Evolutionary conservation across 2,797 vertebrate genomes (phyloP).

Genomic region (Lithobates pipiens): DNA sequence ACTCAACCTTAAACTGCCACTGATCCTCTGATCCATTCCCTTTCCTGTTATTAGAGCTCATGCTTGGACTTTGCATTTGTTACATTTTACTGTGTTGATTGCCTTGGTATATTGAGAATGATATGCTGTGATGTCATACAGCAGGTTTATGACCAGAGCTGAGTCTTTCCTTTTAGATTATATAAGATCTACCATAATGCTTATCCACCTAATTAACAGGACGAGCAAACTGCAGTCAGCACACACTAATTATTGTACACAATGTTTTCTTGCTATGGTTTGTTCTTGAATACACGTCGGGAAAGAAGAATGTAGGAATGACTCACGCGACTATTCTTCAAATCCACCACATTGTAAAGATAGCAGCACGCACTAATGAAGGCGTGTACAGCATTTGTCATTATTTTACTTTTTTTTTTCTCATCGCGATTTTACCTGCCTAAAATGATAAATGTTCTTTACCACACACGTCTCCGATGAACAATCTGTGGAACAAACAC

Average conservation of each 20-base stretch:
- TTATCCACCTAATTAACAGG: background rate
- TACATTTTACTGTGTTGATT: too few relatives aligned
- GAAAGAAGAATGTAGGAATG: background rate
- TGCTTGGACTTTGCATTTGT: too few relatives aligned
- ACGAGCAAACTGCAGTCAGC: background rate
- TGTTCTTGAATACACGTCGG: too few relatives aligned
- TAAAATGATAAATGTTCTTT: background rate
- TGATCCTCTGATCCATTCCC: too few relatives aligned
- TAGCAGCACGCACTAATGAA: background rate
- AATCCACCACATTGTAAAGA: conserved; percentile 13
- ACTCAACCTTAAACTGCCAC: too few relatives aligned
- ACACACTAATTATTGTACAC: background rate
- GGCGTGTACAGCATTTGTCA: conserved; percentile 6
- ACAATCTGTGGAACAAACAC: too few relatives aligned
- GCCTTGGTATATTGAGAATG: too few relatives aligned
- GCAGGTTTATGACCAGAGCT: background rate
- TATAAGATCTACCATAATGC: background rate
- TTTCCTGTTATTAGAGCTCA: too few relatives aligned
- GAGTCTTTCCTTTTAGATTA: background rate
- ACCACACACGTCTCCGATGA: too few relatives aligned
- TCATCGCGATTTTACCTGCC: background rate
- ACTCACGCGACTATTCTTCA: conserved; percentile 1
- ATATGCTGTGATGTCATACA: background rate
- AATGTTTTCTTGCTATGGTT: too few relatives aligned
- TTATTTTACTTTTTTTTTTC: background rate